Conservation (phyloP, 2,888 invertebrate species). For the Drosophila monieri region DNA sequence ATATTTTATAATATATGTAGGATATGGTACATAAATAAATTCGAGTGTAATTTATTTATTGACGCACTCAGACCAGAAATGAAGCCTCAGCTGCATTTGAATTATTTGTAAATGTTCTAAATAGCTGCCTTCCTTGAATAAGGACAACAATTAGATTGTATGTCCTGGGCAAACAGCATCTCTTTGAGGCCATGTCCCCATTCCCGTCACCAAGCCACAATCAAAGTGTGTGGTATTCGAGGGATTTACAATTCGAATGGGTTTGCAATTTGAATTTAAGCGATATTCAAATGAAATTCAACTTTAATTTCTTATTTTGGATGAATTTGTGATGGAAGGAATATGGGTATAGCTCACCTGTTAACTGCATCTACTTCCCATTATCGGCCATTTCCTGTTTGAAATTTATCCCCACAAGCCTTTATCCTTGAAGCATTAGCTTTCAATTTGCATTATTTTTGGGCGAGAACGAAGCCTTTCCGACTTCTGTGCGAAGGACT, state of each 20-base stretch:
- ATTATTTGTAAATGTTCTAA: conserved; percentile 35
- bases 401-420: no score
- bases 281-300: background rate
- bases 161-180: conserved; percentile 25
- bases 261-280: conserved; percentile 5
- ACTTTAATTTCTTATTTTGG: no score
- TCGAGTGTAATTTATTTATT: conserved; percentile 58
- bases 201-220: conserved; percentile 4
- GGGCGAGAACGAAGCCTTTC: conserved; percentile 12
- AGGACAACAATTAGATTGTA: conserved; percentile 26
- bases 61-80: conserved; percentile 39
- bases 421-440: conserved; percentile 24
- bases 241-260: conserved; percentile 8
- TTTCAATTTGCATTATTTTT: conserved; percentile 36
- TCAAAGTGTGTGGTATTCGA: conserved; percentile 19
- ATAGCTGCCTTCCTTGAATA: conserved; percentile 20
- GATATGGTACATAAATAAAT: background rate
- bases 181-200: conserved; percentile 8
- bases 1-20: background rate
- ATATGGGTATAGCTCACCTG: conserved; percentile 4
- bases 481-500: background rate
- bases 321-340: no score
- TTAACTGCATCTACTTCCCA: conserved; percentile 25
- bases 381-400: conserved; percentile 6
- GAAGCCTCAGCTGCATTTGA: conserved; percentile 30